These are phyloP conservation scores for Lathamus discolor DNA, from an alignment of 2,113 vertebrate species.

Conservation along the genomic window DNA sequence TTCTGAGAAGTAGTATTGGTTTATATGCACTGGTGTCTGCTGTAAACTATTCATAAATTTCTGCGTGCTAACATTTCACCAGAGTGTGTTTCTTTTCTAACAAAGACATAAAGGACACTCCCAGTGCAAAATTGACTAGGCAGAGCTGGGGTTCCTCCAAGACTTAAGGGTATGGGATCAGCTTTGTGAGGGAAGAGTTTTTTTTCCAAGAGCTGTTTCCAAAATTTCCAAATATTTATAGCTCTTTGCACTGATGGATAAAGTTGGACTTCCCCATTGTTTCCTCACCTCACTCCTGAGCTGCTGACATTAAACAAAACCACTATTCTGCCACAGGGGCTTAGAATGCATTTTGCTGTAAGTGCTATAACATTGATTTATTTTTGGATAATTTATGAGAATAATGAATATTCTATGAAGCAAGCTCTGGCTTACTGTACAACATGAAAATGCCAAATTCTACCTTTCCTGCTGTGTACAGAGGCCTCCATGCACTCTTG, in stretches of 20 bases:
- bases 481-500: neutral
- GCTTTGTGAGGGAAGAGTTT: neutral
- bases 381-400: neutral
- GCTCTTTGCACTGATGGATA: neutral
- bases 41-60: neutral
- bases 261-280: neutral
- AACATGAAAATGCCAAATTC: neutral
- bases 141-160: neutral
- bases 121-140: neutral
- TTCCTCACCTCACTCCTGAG: neutral
- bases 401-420: neutral
- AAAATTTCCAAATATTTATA: neutral
- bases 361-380: neutral
- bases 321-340: neutral
- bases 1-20: neutral
- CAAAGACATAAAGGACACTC: neutral
- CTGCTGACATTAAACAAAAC: neutral
- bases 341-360: neutral
- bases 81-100: neutral
- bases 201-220: neutral
- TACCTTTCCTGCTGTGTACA: neutral
- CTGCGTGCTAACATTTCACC: neutral
- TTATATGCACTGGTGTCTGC: neutral
- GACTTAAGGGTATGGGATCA: neutral
- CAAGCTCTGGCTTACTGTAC: neutral